Percentiles rank a stretch among this genome's conserved stretches.
Conservation (phyloP, 2,113 vertebrate genomes). For the Protomyctophum bolini region DNA sequence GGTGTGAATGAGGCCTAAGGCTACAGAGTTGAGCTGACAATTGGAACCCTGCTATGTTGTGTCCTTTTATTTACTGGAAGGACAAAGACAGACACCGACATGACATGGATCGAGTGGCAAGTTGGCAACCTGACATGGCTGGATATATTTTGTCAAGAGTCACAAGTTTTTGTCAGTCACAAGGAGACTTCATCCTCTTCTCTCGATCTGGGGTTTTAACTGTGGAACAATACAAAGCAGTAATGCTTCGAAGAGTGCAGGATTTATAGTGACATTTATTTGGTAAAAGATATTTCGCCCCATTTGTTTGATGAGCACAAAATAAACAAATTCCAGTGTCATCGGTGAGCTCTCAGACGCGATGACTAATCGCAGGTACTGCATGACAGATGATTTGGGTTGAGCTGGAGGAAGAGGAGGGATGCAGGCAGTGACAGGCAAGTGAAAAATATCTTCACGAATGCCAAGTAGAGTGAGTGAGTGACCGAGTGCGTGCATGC, state of each 20-base stretch:
- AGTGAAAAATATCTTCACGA: neutral
- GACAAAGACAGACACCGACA: slow-evolving; percentile 17
- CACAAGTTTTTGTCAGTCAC: slow-evolving; percentile 24
- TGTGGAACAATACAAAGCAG: no score
- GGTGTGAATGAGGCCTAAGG: neutral
- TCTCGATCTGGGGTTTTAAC: no score
- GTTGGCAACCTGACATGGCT: slow-evolving; percentile 28
- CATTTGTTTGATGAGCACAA: neutral
- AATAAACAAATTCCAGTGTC: neutral
- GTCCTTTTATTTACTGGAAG: slow-evolving; percentile 20
- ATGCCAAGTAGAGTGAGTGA: neutral
- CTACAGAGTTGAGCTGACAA: neutral
- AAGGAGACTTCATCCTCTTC: neutral
- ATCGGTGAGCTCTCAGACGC: slow-evolving; percentile 1
- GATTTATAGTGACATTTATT: no score
- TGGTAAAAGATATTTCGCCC: no score
- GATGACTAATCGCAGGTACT: slow-evolving; percentile 9
- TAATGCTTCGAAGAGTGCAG: no score
- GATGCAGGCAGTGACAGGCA: slow-evolving; percentile 13
- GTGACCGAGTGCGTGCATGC: neutral
- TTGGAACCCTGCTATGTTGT: no score
- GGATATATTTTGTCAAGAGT: slow-evolving; percentile 10
- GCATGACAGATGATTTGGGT: slow-evolving; percentile 10
- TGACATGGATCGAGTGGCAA: slow-evolving; percentile 32
- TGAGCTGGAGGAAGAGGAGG: neutral